Conservation (phyloP, 2,797 vertebrate species). For the Trichosurus vulpecula region DNA sequence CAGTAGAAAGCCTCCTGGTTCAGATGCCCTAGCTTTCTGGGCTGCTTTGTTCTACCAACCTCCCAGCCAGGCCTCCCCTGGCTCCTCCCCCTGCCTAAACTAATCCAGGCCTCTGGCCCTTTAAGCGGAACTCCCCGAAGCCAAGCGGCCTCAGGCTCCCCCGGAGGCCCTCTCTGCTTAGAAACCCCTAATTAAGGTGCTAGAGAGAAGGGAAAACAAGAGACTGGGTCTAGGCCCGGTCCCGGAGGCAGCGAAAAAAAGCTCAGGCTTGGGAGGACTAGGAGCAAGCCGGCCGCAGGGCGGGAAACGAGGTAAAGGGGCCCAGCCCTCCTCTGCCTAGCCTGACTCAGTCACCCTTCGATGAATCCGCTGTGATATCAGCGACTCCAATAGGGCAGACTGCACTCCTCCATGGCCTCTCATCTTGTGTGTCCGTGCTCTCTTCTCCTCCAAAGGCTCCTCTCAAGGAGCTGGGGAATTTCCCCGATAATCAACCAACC, state of each 20-base stretch:
- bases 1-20: not conserved
- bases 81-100: not conserved
- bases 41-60: not conserved
- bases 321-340: conserved; percentile 1
- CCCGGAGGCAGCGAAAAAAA: conserved; percentile 49
- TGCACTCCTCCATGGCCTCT: not conserved
- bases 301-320: not conserved
- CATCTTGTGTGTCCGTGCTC: not conserved
- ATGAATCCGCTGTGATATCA: not conserved
- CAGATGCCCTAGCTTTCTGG: not conserved
- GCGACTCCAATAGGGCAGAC: not conserved
- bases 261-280: conserved; percentile 15
- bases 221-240: conserved; percentile 53
- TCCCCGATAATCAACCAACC: not conserved
- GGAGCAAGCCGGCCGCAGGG: conserved; percentile 13
- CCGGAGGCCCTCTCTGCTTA: conserved; percentile 72
- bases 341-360: not conserved
- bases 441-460: not conserved
- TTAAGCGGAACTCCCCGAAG: conserved; percentile 64
- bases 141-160: conserved; percentile 72
- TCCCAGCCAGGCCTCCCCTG: conserved; percentile 5
- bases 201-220: conserved; percentile 78
- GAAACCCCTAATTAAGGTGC: conserved; percentile 78
- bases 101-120: conserved; percentile 59
- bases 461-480: not conserved